Base-by-base conservation (phyloP, 2,888 invertebrate species). In the Campoletis raptor region DNA sequence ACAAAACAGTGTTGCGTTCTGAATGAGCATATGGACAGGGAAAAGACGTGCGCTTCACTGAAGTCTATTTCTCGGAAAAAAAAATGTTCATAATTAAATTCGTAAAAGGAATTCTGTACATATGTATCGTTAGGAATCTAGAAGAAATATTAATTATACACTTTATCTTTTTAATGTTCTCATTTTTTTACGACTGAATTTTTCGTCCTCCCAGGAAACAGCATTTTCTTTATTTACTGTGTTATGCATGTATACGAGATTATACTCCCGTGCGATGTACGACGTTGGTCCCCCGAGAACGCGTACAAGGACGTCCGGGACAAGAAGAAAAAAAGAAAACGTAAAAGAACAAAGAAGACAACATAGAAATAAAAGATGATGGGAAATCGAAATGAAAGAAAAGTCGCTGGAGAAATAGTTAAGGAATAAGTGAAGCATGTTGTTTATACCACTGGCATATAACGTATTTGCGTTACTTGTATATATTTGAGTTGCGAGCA, bases 381-480 rank as follows among this genome's bases (percentile, higher is more conserved):
- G 73, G 37, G 78, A 83, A 81, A 83, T 86, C 81, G 77, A 73
- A 40, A 78, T 81, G 52, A 76, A 69, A 54, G 52, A 73, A 67
- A 45, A 70, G 66, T 57, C 36, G 21, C 42, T 42, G 18, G 77
- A 83, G 66, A 78, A 86, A 81, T 81, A 69, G 69, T 83, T 45
- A 40, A 37, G 66, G 77, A 54, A 72, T 52, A 66, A 76, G 66
- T 67, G 64, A 81, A 64, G 57, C 76, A 77, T 36, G 61, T 48
- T 30, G 45, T 24, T 57, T 57, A 45, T 78, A 52, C 69, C 42
- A 74, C 69, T 61, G 61, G 69, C 69, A 48, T 42, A 77, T 74
- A 42, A 24, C 24, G 54, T 76, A 76, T 48, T 8, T 36, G 54
- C 9, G 21, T 45, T 45, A 81, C 70, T 72, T 64, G 24, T 48